A percentile compares a stretch with the other conserved stretches of the same genome.
phyloP scores from a whole-genome alignment of 2,113 vertebrate species.

The Pseudorhombus dupliciocellatus region DNA sequence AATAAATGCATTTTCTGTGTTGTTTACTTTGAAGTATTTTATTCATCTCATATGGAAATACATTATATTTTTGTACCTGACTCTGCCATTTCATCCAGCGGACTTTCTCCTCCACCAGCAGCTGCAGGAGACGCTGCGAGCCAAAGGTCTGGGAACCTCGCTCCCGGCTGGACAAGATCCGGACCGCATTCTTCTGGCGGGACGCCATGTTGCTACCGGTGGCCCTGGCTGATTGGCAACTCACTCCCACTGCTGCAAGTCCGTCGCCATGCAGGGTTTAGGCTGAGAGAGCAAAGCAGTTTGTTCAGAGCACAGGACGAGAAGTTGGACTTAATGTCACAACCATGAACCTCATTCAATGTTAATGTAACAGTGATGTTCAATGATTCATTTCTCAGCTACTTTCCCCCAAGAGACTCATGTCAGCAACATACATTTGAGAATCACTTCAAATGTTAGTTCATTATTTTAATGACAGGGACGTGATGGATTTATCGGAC shows the following conservation, averaged over 20 bases:
- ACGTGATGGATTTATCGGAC: too few relatives aligned
- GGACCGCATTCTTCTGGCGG: constrained; percentile 96
- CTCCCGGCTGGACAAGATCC: constrained; percentile 93
- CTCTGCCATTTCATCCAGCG: constrained; percentile 99
- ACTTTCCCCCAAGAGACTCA: too few relatives aligned
- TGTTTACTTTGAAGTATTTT: too few relatives aligned
- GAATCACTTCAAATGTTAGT: too few relatives aligned
- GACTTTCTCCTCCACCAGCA: constrained; percentile 97
- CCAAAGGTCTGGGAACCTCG: constrained; percentile 89
- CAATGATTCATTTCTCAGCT: too few relatives aligned
- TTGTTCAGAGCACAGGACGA: not conserved
- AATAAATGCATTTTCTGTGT: too few relatives aligned
- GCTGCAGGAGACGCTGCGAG: constrained; percentile 93
- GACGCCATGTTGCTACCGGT: constrained; percentile 85
- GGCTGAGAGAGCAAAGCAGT: constrained; percentile 23
- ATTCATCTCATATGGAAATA: not conserved
- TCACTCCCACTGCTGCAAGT: constrained; percentile 52
- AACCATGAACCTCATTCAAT: not conserved
- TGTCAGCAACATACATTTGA: too few relatives aligned
- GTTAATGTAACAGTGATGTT: too few relatives aligned
- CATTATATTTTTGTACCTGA: constrained; percentile 82
- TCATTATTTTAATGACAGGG: too few relatives aligned
- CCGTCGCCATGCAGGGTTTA: constrained; percentile 60
- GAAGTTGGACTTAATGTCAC: not conserved
- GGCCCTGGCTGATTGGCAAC: constrained; percentile 58